A percentile compares a stretch with the other conserved stretches of the same genome.
Conservation (phyloP, 2,113 vertebrate genomes). For the Elanus axillaris region DNA sequence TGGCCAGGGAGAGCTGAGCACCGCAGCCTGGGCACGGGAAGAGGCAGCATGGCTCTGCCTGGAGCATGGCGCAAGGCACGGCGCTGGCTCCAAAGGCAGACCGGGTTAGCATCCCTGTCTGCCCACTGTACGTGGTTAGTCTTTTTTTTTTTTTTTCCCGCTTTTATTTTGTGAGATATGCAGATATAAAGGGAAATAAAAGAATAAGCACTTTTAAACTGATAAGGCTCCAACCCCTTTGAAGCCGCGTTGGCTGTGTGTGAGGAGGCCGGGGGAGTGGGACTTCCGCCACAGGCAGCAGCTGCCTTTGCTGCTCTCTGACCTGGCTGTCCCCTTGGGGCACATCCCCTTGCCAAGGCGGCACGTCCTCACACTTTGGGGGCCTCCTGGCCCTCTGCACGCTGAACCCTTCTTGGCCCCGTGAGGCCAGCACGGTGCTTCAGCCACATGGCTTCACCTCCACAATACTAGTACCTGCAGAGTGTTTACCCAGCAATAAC, state of each 20-base stretch:
- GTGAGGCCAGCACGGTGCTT: background rate
- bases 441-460: background rate
- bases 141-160: background rate
- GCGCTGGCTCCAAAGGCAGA: background rate
- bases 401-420: background rate
- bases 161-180: background rate
- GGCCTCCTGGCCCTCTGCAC: background rate
- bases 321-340: too few species aligned
- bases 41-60: background rate
- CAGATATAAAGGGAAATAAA: background rate
- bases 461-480: background rate
- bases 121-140: background rate
- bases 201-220: background rate
- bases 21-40: background rate
- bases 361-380: accelerated
- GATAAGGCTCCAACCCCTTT: accelerated
- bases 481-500: background rate
- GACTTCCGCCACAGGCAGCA: background rate
- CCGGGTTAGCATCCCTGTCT: background rate
- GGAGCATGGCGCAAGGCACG: background rate
- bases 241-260: background rate
- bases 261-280: background rate
- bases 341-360: background rate
- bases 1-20: background rate
- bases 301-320: background rate